Conservation (phyloP, 2,113 vertebrate species). For the Polypterus bichir region DNA sequence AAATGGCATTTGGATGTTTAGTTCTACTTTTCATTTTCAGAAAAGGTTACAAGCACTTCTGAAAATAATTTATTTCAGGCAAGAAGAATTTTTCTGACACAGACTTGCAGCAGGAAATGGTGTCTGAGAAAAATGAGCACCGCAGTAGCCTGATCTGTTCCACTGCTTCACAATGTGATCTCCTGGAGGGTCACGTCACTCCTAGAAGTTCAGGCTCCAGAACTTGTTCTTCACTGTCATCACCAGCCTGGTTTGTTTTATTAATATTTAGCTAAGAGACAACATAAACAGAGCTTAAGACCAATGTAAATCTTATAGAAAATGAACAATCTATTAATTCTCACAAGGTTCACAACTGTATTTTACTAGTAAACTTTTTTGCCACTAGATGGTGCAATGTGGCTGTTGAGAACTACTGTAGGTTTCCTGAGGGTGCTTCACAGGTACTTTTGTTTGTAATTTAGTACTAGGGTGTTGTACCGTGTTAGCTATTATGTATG, state of each 20-base stretch:
- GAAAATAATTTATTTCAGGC: neutral
- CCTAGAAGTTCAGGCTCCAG: constrained; percentile 21
- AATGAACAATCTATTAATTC: neutral
- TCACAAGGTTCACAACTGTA: neutral
- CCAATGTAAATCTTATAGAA: neutral
- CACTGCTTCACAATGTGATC: constrained; percentile 18
- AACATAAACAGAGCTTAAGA: no score
- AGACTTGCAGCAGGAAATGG: constrained; percentile 17
- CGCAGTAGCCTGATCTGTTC: neutral
- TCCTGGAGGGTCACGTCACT: constrained; percentile 23
- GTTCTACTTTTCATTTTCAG: neutral
- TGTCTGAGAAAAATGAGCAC: constrained; percentile 13
- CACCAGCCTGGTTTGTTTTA: constrained; percentile 16
- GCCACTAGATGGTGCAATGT: neutral
- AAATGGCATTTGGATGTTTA: constrained; percentile 6
- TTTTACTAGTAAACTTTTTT: neutral
- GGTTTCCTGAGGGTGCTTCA: neutral
- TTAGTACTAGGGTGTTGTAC: no score
- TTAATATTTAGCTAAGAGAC: neutral
- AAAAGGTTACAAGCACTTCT: neutral
- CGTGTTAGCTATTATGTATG: no score
- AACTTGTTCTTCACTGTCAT: constrained; percentile 27
- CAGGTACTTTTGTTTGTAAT: no score
- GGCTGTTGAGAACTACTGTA: neutral
- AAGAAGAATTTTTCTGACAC: constrained; percentile 1